Evolutionary conservation across 2,113 vertebrate genomes (phyloP).

Genomic region (mouse (Mus musculus)): DNA sequence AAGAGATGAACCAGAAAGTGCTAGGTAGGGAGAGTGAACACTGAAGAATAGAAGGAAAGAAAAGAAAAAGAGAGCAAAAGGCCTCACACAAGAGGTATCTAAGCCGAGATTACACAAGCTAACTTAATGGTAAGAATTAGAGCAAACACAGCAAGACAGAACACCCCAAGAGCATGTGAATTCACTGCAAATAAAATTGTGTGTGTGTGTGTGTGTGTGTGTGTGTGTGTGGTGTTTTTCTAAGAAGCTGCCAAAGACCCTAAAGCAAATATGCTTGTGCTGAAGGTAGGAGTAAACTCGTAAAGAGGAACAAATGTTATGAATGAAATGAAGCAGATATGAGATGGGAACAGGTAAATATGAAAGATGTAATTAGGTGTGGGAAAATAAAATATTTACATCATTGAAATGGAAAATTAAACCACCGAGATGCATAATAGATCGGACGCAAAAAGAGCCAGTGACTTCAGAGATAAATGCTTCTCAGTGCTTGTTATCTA

Average conservation of each 20-base stretch:
- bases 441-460: not conserved
- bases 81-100: not conserved
- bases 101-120: not conserved
- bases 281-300: slow-evolving; percentile 24
- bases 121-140: not conserved
- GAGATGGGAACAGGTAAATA: slow-evolving; percentile 6
- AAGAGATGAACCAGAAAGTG: not conserved
- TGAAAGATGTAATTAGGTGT: slow-evolving; percentile 17
- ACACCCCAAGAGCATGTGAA: not conserved
- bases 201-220: too few relatives aligned
- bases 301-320: slow-evolving; percentile 6
- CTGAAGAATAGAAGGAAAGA: not conserved
- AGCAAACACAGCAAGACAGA: not conserved
- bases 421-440: not conserved
- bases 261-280: not conserved
- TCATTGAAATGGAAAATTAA: slow-evolving; percentile 15
- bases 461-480: slow-evolving; percentile 14
- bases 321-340: not conserved
- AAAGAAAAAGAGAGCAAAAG: slow-evolving; percentile 28
- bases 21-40: not conserved
- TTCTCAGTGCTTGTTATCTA: not conserved
- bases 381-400: slow-evolving; percentile 38
- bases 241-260: not conserved
- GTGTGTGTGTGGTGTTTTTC: too few relatives aligned
- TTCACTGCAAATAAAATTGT: slow-evolving; percentile 35